phyloP scores from a whole-genome alignment of 2,113 vertebrate species.

The Hippocampus mohnikei region DNA sequence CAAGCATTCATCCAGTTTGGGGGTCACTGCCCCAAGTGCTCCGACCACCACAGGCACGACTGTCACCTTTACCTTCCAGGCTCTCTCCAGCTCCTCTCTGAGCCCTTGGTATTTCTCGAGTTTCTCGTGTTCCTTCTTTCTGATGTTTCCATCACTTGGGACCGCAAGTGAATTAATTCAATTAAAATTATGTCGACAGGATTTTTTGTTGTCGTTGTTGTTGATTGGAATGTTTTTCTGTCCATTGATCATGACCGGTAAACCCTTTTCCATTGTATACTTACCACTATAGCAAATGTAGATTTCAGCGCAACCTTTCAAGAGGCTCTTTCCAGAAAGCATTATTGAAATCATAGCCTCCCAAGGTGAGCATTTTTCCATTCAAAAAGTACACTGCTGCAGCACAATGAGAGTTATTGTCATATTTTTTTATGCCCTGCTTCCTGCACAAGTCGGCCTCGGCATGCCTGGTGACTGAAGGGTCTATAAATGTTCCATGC shows the following conservation, averaged over 20 bases:
- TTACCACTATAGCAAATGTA: neutral
- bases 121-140: no score
- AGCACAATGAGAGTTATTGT: slow-evolving; percentile 18
- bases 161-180: no score
- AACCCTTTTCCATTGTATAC: slow-evolving; percentile 35
- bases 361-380: slow-evolving; percentile 35
- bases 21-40: no score
- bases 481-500: slow-evolving; percentile 66
- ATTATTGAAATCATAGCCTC: slow-evolving; percentile 37
- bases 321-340: slow-evolving; percentile 28
- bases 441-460: slow-evolving; percentile 32
- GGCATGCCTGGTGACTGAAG: slow-evolving; percentile 50
- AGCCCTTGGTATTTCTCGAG: no score
- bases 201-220: neutral
- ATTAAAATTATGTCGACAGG: no score
- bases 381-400: slow-evolving; percentile 16
- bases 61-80: no score
- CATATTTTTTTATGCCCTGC: slow-evolving; percentile 25
- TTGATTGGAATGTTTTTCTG: neutral
- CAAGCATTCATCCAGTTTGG: no score
- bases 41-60: no score
- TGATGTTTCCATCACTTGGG: no score
- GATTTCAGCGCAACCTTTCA: slow-evolving; percentile 39
- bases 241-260: slow-evolving; percentile 51
- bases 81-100: no score